Evolutionary conservation across 1,140 invertebrate genomes (phyloP).

Genomic region (Bombus polaris): DNA sequence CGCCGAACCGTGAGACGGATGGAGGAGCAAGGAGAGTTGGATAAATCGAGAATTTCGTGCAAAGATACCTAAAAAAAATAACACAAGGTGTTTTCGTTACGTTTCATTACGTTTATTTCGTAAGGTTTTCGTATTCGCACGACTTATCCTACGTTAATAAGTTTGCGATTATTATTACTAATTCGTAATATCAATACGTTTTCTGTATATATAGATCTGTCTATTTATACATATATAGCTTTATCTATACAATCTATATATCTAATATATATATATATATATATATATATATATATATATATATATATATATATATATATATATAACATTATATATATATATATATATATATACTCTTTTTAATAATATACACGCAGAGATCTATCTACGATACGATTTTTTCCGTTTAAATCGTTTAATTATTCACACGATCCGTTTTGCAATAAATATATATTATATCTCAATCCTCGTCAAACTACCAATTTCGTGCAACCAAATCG

Average conservation of each 20-base stretch:
- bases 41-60: neutral
- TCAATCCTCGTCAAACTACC: constrained; percentile 72
- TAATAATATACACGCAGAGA: constrained; percentile 77
- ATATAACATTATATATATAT: neutral
- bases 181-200: constrained; percentile 61
- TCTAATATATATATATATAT: constrained; percentile 49
- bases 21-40: neutral
- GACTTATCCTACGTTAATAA: constrained; percentile 68
- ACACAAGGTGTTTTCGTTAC: constrained; percentile 22
- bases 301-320: constrained; percentile 57
- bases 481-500: constrained; percentile 56
- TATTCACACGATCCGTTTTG: constrained; percentile 72
- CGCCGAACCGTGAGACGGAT: neutral
- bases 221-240: constrained; percentile 62
- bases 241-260: constrained; percentile 71
- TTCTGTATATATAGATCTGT: constrained; percentile 60
- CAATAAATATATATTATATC: constrained; percentile 75
- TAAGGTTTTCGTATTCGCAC: constrained; percentile 71
- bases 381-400: constrained; percentile 66
- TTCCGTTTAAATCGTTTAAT: constrained; percentile 47
- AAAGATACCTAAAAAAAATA: constrained; percentile 6
- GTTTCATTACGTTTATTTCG: constrained; percentile 74
- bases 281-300: constrained; percentile 48
- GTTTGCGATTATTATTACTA: constrained; percentile 53
- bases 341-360: constrained; percentile 61